Evolutionary conservation across 2,113 vertebrate genomes (phyloP).

Genomic region (Melanostigma gelatinosum): DNA sequence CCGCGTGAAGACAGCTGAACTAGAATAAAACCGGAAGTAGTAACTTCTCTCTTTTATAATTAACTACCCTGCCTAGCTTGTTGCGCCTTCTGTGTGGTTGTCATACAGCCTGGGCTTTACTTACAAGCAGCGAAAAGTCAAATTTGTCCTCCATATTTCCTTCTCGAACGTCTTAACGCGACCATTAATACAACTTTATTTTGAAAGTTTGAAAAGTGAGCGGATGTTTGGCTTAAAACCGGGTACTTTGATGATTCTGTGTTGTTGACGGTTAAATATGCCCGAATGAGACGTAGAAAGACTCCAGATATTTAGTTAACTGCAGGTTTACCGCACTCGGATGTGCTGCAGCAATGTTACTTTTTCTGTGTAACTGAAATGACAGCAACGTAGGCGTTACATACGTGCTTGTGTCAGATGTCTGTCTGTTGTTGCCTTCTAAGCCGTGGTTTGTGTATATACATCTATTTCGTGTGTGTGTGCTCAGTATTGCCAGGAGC

Average conservation of each 20-base stretch:
- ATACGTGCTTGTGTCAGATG: conserved; percentile 26
- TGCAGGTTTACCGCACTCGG: conserved; percentile 5
- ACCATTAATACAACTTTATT: conserved; percentile 37
- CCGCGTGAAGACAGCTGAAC: neutral
- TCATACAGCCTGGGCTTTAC: fast-evolving
- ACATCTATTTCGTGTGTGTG: conserved; percentile 50
- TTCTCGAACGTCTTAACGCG: fast-evolving
- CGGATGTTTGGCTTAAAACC: conserved; percentile 55
- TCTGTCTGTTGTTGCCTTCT: conserved; percentile 16
- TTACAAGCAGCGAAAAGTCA: fast-evolving
- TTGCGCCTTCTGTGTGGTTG: neutral
- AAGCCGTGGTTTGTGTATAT: conserved; percentile 55
- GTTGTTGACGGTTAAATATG: conserved; percentile 54
- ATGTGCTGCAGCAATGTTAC: neutral
- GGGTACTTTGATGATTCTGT: conserved; percentile 25
- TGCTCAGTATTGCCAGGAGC: conserved; percentile 90
- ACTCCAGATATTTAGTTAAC: conserved; percentile 59
- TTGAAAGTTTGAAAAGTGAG: conserved; percentile 55
- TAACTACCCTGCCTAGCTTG: neutral
- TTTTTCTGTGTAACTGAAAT: neutral
- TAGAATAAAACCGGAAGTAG: conserved; percentile 51
- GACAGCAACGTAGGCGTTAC: neutral
- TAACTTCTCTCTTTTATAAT: neutral
- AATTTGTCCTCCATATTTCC: fast-evolving
- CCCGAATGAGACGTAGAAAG: conserved; percentile 59